Conservation (phyloP, 2,113 vertebrate species). For the Psilopsiagon aurifrons region DNA sequence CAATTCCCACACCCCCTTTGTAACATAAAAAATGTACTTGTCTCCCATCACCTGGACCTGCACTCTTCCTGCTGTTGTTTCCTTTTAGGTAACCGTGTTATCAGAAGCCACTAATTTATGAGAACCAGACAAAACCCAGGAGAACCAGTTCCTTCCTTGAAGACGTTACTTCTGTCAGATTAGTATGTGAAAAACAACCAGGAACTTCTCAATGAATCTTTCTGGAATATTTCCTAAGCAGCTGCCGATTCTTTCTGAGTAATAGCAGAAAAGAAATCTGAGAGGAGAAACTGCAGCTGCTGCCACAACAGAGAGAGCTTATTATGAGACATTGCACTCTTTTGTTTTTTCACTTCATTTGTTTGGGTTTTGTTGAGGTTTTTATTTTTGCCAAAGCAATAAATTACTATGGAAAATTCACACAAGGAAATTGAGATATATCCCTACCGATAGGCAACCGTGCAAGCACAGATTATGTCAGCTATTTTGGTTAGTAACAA, state of each 20-base stretch:
- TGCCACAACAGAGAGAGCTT: constrained; percentile 43
- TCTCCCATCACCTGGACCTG: background rate
- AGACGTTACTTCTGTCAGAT: constrained; percentile 16
- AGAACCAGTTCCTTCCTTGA: background rate
- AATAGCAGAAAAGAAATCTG: constrained; percentile 60
- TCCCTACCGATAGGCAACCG: background rate
- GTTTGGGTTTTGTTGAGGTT: constrained; percentile 46
- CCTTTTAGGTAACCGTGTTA: background rate
- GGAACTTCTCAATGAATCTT: constrained; percentile 40
- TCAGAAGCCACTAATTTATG: constrained; percentile 7
- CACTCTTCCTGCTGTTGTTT: background rate
- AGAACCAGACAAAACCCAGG: background rate
- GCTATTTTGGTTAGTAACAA: background rate
- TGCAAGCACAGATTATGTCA: background rate
- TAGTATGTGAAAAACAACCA: constrained; percentile 32
- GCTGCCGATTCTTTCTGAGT: constrained; percentile 57
- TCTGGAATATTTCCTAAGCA: constrained; percentile 64
- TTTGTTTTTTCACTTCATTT: constrained; percentile 28
- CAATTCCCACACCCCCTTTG: background rate
- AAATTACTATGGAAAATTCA: constrained; percentile 29
- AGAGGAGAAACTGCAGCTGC: constrained; percentile 68
- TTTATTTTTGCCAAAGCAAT: constrained; percentile 4
- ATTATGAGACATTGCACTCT: constrained; percentile 19
- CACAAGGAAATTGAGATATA: background rate
- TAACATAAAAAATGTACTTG: background rate